These are phyloP conservation scores for Plagodis dolabraria DNA, from an alignment of 2,888 invertebrate genomes.

Conservation along the genomic window DNA sequence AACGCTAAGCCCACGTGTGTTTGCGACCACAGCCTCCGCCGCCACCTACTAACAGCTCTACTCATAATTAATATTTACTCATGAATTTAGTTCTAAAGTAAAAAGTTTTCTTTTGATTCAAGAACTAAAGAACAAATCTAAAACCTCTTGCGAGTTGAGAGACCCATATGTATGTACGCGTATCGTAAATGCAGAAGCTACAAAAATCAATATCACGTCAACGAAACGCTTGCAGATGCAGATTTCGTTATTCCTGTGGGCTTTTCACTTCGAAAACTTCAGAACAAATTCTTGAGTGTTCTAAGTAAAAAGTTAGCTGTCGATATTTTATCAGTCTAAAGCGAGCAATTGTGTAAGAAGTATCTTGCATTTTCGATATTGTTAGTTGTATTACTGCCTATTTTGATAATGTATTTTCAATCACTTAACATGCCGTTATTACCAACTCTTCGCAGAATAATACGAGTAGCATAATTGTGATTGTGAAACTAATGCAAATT, in stretches of 20 bases:
- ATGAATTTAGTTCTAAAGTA: conserved; percentile 52
- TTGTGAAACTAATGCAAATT: conserved; percentile 27
- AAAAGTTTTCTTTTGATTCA: too few species aligned
- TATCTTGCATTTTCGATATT: conserved; percentile 43
- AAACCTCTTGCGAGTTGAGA: too few species aligned
- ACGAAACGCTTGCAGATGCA: conserved; percentile 51
- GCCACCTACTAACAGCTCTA: conserved; percentile 48
- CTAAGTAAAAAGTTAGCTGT: conserved; percentile 56
- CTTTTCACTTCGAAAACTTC: conserved; percentile 62
- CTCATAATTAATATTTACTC: conserved; percentile 68
- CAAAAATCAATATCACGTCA: conserved; percentile 47
- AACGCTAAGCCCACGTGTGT: not conserved
- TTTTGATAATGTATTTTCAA: conserved; percentile 61
- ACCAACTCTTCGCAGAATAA: conserved; percentile 21
- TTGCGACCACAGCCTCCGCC: conserved; percentile 19
- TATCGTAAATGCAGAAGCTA: conserved; percentile 28
- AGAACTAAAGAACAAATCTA: too few species aligned
- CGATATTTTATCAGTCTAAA: conserved; percentile 40
- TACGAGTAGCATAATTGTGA: too few species aligned
- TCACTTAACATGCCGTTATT: conserved; percentile 45
- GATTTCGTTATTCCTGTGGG: conserved; percentile 59
- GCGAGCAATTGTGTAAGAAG: conserved; percentile 39
- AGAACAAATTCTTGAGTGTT: conserved; percentile 57
- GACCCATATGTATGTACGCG: too few species aligned
- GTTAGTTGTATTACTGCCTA: conserved; percentile 40